phyloP scores from a whole-genome alignment of 2,113 vertebrate genomes.

The Apeltes quadracus region DNA sequence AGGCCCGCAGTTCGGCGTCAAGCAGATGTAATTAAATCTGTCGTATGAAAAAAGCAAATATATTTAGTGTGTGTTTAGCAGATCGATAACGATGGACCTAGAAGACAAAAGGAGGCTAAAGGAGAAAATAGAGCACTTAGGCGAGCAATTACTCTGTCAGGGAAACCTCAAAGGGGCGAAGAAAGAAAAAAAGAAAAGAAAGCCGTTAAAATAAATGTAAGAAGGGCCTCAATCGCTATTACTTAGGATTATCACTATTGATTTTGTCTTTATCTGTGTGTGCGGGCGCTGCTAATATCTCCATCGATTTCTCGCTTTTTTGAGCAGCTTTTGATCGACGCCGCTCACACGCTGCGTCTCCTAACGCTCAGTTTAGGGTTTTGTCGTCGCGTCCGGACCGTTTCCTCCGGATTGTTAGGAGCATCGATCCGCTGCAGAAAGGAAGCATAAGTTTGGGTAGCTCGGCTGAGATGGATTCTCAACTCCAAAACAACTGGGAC shows the following conservation, averaged over 20 bases:
- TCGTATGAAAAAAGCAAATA: slow-evolving; percentile 60
- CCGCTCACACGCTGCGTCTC: slow-evolving; percentile 38
- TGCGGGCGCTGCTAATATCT: slow-evolving; percentile 57
- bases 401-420: slow-evolving; percentile 55
- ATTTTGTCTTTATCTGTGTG: slow-evolving; percentile 57
- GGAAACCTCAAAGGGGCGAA: slow-evolving; percentile 43
- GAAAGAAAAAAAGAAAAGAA: slow-evolving; percentile 37
- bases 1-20: slow-evolving; percentile 26
- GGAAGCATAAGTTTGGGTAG: too few species aligned
- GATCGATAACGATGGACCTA: slow-evolving; percentile 73
- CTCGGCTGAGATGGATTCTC: too few species aligned
- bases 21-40: slow-evolving; percentile 65
- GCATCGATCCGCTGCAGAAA: slow-evolving; percentile 44
- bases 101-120: slow-evolving; percentile 72
- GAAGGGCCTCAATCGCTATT: slow-evolving; percentile 50
- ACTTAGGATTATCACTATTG: slow-evolving; percentile 67
- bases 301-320: slow-evolving; percentile 57
- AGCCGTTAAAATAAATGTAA: slow-evolving; percentile 58
- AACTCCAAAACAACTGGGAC: slow-evolving; percentile 67
- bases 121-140: slow-evolving; percentile 68
- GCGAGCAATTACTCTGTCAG: slow-evolving; percentile 68
- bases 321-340: slow-evolving; percentile 66
- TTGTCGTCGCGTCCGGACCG: slow-evolving; percentile 42
- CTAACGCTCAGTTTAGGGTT: slow-evolving; percentile 46
- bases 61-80: slow-evolving; percentile 64